Conservation (phyloP, 2,888 invertebrate species). For the Mycalesis mineus region DNA sequence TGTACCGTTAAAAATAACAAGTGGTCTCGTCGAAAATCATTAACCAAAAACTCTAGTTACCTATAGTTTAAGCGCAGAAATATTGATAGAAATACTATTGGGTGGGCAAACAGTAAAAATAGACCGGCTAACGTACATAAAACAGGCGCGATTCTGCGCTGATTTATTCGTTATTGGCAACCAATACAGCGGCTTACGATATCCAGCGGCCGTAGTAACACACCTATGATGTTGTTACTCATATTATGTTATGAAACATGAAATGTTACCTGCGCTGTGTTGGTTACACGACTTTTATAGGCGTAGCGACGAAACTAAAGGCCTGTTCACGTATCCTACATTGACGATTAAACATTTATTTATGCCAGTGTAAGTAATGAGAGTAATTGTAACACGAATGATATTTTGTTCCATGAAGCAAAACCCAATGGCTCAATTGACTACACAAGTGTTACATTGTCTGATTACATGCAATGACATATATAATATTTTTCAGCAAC, state of each 20-base stretch:
- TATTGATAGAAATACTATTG: constrained; percentile 59
- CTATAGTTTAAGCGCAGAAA: constrained; percentile 44
- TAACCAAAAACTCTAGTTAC: constrained; percentile 34
- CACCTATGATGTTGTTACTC: constrained; percentile 15
- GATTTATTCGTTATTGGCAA: constrained; percentile 69
- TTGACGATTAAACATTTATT: too few species aligned
- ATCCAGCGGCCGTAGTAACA: constrained; percentile 18
- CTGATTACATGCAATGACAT: too few species aligned
- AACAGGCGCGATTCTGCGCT: constrained; percentile 68
- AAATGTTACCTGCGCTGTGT: not conserved
- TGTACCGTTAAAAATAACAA: constrained; percentile 28
- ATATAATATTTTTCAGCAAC: too few species aligned
- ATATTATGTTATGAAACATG: constrained; percentile 12
- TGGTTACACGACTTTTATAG: too few species aligned
- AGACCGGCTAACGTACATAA: constrained; percentile 70
- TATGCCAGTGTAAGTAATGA: too few species aligned
- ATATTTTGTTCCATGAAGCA: too few species aligned
- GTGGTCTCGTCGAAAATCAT: constrained; percentile 30
- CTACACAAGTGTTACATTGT: too few species aligned
- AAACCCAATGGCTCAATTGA: too few species aligned
- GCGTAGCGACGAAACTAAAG: too few species aligned
- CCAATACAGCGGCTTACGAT: constrained; percentile 61
- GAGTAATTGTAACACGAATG: too few species aligned
- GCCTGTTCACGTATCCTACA: too few species aligned
- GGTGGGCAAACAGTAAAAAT: constrained; percentile 54